Base-by-base conservation (phyloP, 2,888 invertebrate genomes). In the Oxytorus armatus region DNA sequence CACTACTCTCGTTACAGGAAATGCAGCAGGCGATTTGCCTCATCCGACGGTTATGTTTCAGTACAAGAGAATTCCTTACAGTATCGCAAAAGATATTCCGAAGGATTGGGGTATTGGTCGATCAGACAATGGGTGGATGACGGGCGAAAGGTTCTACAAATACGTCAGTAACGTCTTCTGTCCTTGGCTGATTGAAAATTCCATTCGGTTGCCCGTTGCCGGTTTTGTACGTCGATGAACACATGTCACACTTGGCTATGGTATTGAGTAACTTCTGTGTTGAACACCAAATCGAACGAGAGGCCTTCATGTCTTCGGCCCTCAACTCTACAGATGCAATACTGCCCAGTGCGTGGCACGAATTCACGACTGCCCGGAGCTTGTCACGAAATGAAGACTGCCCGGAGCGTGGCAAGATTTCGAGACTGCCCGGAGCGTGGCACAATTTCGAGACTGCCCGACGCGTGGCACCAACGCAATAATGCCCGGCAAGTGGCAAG, bases 1-100 rank as follows among this genome's bases (percentile, higher is more conserved):
- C 0, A 75, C 74, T 1, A 63, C 63, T 0, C 57, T 74, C 10
- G 47, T 79, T 21, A 61, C 51, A 18, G 53, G 33, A 7, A 72
- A 57, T 11, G 78, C 73, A 63, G 49, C 53, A n/a, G 78, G 68
- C 11, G 10, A 3, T 18, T 0, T 65, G 14, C 18, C 10, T 5
- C 49, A 16, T 49, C 49, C 49, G 18, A 16, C 18, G 18, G 49
- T 49, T 0, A 49, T 49, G 49, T 49, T 18, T 18, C 18, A 5
- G 49, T 18, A 49, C 49, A 16, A 49, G 18, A 11, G 49, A 11
- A 49, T 49, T 14, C 49, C 59, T n/a, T 25, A 33, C 11, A 14
- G 29, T 16, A 5, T 76, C 1, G 0, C 23, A 0, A 8, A 66
- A 18, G 18, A 49, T 49, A 0, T 49, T 49, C 21, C 49, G 4